These are phyloP conservation scores for Lasiurus cinereus DNA, from an alignment of 2,113 vertebrate species.

Conservation along the genomic window DNA sequence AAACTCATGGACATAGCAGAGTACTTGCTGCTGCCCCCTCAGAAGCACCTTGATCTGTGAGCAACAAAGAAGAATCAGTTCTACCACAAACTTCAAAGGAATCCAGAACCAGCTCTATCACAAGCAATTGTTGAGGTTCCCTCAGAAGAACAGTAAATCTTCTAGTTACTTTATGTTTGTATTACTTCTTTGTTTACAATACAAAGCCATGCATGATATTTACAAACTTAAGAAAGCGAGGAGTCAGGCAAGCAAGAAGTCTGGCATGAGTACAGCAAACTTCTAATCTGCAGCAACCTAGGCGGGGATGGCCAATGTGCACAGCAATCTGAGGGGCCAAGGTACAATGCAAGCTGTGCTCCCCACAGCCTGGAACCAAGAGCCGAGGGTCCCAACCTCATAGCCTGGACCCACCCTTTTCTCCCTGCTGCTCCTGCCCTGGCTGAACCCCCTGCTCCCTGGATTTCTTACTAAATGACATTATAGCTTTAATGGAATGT, in stretches of 20 bases:
- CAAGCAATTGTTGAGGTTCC: not conserved
- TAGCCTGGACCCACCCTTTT: not conserved
- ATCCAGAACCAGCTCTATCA: not conserved
- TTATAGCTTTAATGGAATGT: not conserved
- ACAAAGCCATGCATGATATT: not conserved
- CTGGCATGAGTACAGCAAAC: not conserved
- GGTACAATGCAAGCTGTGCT: not conserved
- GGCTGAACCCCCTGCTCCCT: not conserved
- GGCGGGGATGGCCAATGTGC: too few relatives aligned
- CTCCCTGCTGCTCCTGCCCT: not conserved
- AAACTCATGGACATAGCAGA: not conserved
- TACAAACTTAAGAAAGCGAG: not conserved
- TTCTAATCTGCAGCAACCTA: not conserved
- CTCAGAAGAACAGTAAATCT: not conserved
- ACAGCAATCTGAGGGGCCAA: not conserved
- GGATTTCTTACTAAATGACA: not conserved
- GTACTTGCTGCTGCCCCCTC: not conserved
- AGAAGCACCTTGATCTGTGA: slow-evolving; percentile 15
- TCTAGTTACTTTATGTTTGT: not conserved
- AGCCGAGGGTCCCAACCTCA: not conserved
- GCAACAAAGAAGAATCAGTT: slow-evolving; percentile 8
- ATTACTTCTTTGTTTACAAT: slow-evolving; percentile 14
- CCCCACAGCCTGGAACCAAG: too few relatives aligned
- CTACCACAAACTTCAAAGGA: slow-evolving; percentile 25
- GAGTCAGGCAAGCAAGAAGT: not conserved